Evolutionary conservation across 92 coral and sea anemone species (phyloP), one percentile per base, ranked within the genome.

Genomic region (Hydrozoanthus gracilis): DNA sequence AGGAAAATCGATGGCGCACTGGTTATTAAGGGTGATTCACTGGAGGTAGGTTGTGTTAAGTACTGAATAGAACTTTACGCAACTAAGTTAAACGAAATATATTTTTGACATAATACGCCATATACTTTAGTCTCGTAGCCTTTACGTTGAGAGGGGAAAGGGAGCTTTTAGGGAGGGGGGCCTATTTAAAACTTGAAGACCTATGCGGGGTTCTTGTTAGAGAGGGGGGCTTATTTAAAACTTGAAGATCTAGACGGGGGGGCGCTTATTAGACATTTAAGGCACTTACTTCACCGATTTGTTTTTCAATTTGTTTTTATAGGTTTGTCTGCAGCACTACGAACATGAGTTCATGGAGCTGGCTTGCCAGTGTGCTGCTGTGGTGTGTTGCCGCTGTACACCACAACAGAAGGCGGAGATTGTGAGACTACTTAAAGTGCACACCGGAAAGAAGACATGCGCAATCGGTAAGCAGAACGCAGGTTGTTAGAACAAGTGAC

Each of bases 371-470:
- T 97, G 99, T 76, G 98, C 99, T 65, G 99, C 98, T 7, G 99
- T 97, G 73, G 99, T 97, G 82, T 97, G 99, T 71, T 97, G 99
- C 88, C 98, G 99, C 77, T 97, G 99, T 86, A 93, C 99, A 83
- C 99, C 99, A 4, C 99, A 97, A 87, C 99, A 97, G 91, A 97
- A 97, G 89, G 99, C 99, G 82, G 98, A 97, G 71, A 97, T 95
- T 56, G 99, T 97, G 51, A 89, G 88, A 67, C 92, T 97, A 15
- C 92, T 97, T 2, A 92, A 93, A 82, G 92, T 87, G 72, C 95
- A 95, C 83, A 97, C 99, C 18, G 98, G 98, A 6, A 97, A 97
- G 72, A 87, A 98, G 58, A 93, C 98, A 0, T 93, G 99, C 39
- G 98, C 99, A 13, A 97, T 97, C 69, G 99, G 99, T 97, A 78